These are phyloP conservation scores for Cotesia chilonis DNA, from an alignment of 1,140 invertebrate genomes.

Conservation along the genomic window DNA sequence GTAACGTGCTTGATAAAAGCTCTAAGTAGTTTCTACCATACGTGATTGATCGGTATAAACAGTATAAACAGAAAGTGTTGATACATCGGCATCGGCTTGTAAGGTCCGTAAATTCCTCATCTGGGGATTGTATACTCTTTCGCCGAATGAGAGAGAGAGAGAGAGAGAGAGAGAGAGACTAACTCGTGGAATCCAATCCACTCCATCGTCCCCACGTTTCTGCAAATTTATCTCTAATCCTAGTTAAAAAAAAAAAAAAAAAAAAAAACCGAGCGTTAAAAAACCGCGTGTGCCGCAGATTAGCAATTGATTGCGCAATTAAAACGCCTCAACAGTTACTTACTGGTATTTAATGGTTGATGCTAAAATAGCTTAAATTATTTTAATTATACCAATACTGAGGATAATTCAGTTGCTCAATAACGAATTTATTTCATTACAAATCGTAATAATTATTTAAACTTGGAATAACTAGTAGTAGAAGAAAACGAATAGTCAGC, in stretches of 20 bases:
- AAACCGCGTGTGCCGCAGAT: conserved; percentile 24
- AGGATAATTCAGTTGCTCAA: not conserved
- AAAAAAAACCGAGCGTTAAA: conserved; percentile 10
- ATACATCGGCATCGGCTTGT: conserved; percentile 45
- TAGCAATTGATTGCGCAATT: conserved; percentile 25
- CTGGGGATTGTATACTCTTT: conserved; percentile 4
- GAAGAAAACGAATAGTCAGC: too few relatives aligned
- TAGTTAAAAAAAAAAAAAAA: not conserved
- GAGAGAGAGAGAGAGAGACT: too few relatives aligned
- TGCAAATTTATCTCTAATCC: not conserved
- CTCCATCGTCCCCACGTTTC: not conserved
- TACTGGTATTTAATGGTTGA: too few relatives aligned
- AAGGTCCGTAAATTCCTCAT: conserved; percentile 50
- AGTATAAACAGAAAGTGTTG: conserved; percentile 20
- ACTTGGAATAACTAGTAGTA: too few relatives aligned
- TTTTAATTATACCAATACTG: not conserved
- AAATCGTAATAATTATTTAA: too few relatives aligned
- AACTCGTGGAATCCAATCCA: conserved; percentile 26
- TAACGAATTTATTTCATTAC: too few relatives aligned
- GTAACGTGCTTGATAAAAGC: conserved; percentile 10
- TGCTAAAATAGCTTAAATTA: conserved; percentile 16
- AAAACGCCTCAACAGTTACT: conserved; percentile 10
- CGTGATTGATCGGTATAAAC: not conserved
- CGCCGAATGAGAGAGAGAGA: too few relatives aligned
- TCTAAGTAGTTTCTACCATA: conserved; percentile 21